phyloP scores from a whole-genome alignment of 2,797 vertebrate species.

The Peromyscus aztecus region DNA sequence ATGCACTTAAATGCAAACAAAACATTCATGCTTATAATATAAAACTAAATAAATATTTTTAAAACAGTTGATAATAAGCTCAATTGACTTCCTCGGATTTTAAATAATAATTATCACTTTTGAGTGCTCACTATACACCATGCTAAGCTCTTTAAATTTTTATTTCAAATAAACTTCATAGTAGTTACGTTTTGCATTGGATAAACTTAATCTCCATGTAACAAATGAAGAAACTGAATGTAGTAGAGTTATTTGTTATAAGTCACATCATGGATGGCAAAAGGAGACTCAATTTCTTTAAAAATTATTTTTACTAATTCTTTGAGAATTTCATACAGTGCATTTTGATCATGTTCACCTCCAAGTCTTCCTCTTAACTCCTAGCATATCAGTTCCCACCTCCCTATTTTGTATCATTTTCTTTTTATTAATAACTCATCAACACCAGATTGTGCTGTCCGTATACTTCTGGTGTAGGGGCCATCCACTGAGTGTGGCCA shows the following conservation, averaged over 20 bases:
- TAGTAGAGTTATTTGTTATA: background rate
- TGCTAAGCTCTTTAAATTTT: slow-evolving; percentile 23
- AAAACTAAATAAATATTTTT: background rate
- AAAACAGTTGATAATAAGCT: background rate
- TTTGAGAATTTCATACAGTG: background rate
- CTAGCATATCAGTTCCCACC: background rate
- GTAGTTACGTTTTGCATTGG: background rate
- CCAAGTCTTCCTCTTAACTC: background rate
- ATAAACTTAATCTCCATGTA: slow-evolving; percentile 15
- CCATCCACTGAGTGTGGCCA: background rate
- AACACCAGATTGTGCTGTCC: background rate
- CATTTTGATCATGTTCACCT: background rate
- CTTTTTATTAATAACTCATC: background rate
- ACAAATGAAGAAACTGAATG: slow-evolving; percentile 25
- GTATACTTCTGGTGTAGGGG: background rate
- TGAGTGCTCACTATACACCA: background rate
- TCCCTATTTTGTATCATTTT: background rate
- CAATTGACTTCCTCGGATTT: background rate
- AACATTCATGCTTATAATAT: background rate
- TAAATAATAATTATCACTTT: background rate
- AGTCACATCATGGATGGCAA: background rate
- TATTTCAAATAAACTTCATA: background rate
- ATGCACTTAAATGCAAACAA: background rate
- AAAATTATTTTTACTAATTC: background rate
- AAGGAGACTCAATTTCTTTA: background rate